Percentiles rank a stretch among this genome's conserved stretches.
Conservation (phyloP, 2,113 vertebrate species). For the Neogale vison region DNA sequence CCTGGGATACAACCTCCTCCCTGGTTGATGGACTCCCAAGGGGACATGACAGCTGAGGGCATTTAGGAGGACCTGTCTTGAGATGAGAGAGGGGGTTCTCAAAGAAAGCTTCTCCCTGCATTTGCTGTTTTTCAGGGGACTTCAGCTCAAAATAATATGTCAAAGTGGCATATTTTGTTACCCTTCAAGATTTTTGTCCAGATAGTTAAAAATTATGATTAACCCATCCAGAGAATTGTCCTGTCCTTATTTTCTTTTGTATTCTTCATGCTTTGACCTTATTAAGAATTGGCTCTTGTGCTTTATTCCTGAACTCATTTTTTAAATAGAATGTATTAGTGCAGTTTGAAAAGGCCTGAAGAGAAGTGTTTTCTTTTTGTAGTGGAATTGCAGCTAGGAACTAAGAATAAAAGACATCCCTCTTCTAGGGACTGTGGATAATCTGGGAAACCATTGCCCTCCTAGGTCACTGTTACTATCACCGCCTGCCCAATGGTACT, state of each 20-base stretch:
- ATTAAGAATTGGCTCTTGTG: neutral
- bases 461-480: neutral
- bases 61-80: neutral
- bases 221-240: neutral
- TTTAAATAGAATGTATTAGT: neutral
- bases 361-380: neutral
- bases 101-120: neutral
- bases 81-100: neutral
- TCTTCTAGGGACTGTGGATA: neutral
- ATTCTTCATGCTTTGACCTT: neutral
- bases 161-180: neutral
- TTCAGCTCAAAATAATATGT: neutral
- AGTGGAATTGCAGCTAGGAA: neutral
- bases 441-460: neutral
- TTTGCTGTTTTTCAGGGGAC: neutral
- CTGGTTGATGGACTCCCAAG: neutral
- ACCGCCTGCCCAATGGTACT: neutral
- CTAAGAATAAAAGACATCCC: neutral
- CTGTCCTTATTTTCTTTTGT: neutral
- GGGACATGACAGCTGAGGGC: neutral
- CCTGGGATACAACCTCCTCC: neutral
- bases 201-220: neutral
- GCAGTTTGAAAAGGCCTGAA: neutral
- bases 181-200: constrained; percentile 20
- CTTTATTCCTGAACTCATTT: neutral